Evolutionary conservation across 2,113 vertebrate species (phyloP), one percentile per base, ranked within the genome.

Genomic region (Corythoichthys intestinalis): DNA sequence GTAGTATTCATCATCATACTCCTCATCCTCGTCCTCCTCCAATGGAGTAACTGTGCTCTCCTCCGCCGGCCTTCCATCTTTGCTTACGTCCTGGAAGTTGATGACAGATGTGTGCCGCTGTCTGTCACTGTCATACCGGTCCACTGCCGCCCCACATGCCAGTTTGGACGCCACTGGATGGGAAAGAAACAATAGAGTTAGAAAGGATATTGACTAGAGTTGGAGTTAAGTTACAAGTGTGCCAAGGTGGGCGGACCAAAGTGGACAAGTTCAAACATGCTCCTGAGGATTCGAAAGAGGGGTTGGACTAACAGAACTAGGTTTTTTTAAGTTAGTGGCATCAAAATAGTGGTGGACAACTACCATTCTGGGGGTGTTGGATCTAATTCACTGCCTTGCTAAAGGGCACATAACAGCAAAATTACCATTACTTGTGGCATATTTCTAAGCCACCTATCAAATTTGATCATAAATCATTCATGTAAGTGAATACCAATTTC

Each of bases 131-230:
- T 91, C 90, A 38, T 86, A 77, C 69, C 80, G 74, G 81, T 91
- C 90, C 0, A 93, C 89, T 0, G 91, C 90, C 10, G 92, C 92
- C 1, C 91, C 75, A 0, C 75, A 75, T 44, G 70, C 86, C 75
- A 78, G 70, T 64, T 75, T 83, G 62, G 81, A 86, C 71, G 84
- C 52, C 58, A 73, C 92, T 93, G 74, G 12, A 39, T 14, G 28
- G 12, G 6, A 50, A 59, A 62, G 76, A 20, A 44, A 72, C 3
- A 15, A 44, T 0, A 58, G 70, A 12, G 60, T 66, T 63, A 70
- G 10, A 46, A 17, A 37, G 4, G 12, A 7, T 12, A 58, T 15
- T 17, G 7, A 14, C 11, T 34, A 5, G 46, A 14, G 34, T 48
- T 15, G 12, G 5, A 34, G 34, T 5, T 11, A 58, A 58, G 12